A percentile compares a stretch with the other conserved stretches of the same genome.
Evolutionary conservation across 2,888 invertebrate species (phyloP).

Genomic region (Sinohyriopsis cumingii): DNA sequence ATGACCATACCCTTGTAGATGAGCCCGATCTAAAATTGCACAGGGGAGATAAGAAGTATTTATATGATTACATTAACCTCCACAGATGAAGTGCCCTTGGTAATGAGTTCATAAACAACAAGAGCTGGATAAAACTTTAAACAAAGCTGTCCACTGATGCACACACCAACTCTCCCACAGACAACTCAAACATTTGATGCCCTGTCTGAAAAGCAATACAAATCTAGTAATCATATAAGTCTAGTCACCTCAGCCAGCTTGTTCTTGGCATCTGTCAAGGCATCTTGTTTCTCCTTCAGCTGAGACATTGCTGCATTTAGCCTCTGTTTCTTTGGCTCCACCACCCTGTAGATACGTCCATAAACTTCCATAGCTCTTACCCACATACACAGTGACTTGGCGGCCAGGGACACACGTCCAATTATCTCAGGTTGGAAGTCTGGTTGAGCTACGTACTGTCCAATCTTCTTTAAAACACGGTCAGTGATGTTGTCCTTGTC

Average conservation of each 20-base stretch:
- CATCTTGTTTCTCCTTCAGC: constrained; percentile 84
- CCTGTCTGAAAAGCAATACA: too few species aligned
- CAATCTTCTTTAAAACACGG: constrained; percentile 86
- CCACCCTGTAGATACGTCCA: constrained; percentile 84
- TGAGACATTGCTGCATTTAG: constrained; percentile 84
- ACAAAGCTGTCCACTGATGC: too few species aligned
- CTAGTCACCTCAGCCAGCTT: constrained; percentile 80
- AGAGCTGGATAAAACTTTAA: too few species aligned
- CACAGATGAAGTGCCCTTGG: too few species aligned
- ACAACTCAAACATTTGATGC: too few species aligned
- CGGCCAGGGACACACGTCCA: constrained; percentile 85
- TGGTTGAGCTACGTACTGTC: constrained; percentile 83
- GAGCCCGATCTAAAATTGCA: too few species aligned
- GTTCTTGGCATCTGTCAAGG: constrained; percentile 84
- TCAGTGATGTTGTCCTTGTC: constrained; percentile 91
- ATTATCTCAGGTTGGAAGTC: constrained; percentile 92
- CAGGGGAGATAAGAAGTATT: too few species aligned
- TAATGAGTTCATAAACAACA: too few species aligned
- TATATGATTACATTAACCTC: too few species aligned
- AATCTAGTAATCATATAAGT: not conserved
- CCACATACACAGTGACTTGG: constrained; percentile 92
- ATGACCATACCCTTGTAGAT: too few species aligned
- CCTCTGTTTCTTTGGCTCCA: constrained; percentile 89
- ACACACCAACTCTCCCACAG: not conserved
- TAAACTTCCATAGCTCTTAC: constrained; percentile 92